Evolutionary conservation across 2,888 invertebrate genomes (phyloP).

Genomic region (Acleris sparsana): DNA sequence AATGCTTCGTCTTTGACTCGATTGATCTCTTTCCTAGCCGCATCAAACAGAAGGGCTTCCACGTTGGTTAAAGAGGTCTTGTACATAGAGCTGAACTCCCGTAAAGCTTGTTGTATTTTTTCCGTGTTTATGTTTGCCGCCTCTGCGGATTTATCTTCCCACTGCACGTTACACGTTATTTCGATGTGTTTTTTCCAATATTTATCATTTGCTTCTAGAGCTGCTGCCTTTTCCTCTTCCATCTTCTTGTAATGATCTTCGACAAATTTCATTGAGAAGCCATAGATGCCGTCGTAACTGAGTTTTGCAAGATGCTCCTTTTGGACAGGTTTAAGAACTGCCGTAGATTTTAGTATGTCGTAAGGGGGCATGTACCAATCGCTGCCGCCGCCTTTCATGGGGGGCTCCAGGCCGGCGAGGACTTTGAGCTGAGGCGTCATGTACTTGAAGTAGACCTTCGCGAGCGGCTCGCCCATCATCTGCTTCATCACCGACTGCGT

Average conservation of each 20-base stretch:
- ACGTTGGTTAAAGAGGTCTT: conserved; percentile 58
- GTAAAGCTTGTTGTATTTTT: conserved; percentile 55
- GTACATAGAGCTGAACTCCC: conserved; percentile 60
- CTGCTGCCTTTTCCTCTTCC: conserved; percentile 52
- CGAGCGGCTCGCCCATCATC: conserved; percentile 64
- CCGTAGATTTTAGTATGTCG: conserved; percentile 59
- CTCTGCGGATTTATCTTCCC: conserved; percentile 49
- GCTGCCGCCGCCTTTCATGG: conserved; percentile 66
- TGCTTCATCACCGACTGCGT: conserved; percentile 66
- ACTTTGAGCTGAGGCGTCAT: conserved; percentile 65
- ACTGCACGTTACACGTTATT: conserved; percentile 45
- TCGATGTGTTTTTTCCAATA: conserved; percentile 59
- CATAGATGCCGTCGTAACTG: conserved; percentile 58
- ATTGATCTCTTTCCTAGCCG: conserved; percentile 59
- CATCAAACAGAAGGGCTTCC: conserved; percentile 59
- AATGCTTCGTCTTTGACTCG: conserved; percentile 50
- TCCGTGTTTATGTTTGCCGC: conserved; percentile 54
- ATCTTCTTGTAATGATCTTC: conserved; percentile 50
- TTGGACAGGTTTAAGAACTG: conserved; percentile 62
- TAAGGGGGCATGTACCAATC: conserved; percentile 70
- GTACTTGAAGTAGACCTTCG: conserved; percentile 69
- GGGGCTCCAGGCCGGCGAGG: conserved; percentile 70
- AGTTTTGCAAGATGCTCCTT: conserved; percentile 57
- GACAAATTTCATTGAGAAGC: conserved; percentile 53
- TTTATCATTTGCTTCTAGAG: conserved; percentile 54